Conservation (phyloP, 2,888 invertebrate species). For the Drosophila paucipuncta region DNA sequence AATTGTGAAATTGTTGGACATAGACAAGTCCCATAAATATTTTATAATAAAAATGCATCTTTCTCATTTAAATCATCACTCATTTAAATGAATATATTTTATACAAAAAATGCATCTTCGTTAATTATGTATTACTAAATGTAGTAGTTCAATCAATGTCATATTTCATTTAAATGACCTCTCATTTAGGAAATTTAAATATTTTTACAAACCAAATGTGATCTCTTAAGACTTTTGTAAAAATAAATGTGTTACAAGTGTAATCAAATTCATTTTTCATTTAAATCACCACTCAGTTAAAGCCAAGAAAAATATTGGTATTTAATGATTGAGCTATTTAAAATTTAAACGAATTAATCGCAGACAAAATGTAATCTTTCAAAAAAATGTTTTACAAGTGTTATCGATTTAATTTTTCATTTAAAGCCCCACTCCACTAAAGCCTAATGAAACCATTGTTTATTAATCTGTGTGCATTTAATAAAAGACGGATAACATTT, state of each 20-base stretch:
- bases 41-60: not conserved
- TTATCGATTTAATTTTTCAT: slow-evolving; percentile 12
- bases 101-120: not conserved
- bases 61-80: not conserved
- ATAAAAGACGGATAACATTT: slow-evolving; percentile 18
- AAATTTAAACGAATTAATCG: not conserved
- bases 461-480: slow-evolving; percentile 1
- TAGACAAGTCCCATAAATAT: not conserved
- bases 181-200: not conserved
- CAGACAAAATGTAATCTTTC: not conserved
- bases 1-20: not conserved
- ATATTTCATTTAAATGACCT: not conserved
- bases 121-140: not conserved
- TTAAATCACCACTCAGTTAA: not conserved
- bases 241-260: not conserved
- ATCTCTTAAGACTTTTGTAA: not conserved
- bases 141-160: not conserved
- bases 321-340: not conserved
- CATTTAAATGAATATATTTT: not conserved
- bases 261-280: not conserved
- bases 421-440: slow-evolving; percentile 17
- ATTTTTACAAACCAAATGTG: not conserved
- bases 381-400: not conserved
- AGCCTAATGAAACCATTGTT: slow-evolving; percentile 7
- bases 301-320: not conserved